phyloP scores from a whole-genome alignment of 2,888 invertebrate genomes.

The Aethes cnicana region DNA sequence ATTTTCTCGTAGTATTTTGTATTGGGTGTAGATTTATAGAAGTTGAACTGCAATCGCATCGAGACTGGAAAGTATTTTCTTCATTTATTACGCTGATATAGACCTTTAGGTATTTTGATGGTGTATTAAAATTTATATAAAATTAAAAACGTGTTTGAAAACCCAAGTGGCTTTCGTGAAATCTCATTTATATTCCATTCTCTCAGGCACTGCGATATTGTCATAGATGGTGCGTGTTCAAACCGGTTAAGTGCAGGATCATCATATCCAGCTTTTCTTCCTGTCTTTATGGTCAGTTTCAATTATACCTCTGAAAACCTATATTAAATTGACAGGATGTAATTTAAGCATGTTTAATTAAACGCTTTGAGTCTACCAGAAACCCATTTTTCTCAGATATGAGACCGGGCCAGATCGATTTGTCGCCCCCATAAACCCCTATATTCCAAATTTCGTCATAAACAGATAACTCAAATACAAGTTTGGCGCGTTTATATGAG shows the following conservation, averaged over 20 bases:
- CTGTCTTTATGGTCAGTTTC: constrained; percentile 52
- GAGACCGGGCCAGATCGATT: too few species aligned
- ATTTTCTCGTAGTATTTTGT: constrained; percentile 6
- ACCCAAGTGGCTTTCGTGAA: neutral
- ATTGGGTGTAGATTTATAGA: constrained; percentile 4
- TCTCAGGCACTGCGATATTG: constrained; percentile 5
- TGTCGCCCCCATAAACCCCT: too few species aligned
- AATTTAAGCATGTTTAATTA: neutral
- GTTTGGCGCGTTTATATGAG: too few species aligned
- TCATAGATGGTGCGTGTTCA: constrained; percentile 46
- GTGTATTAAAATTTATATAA: neutral
- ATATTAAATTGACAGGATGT: constrained; percentile 9
- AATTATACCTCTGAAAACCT: constrained; percentile 32
- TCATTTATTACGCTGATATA: neutral
- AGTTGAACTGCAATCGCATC: neutral
- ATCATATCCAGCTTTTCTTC: constrained; percentile 55
- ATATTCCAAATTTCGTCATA: too few species aligned
- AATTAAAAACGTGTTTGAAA: too few species aligned
- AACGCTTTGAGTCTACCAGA: too few species aligned
- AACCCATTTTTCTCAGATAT: neutral
- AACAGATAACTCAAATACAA: too few species aligned
- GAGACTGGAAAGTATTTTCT: neutral
- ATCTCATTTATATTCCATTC: neutral
- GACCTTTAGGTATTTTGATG: neutral
- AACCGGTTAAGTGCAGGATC: constrained; percentile 56